These are phyloP conservation scores for Amphiura filiformis DNA, from an alignment of 35 echinoderm and acorn worm genomes.

Conservation along the genomic window DNA sequence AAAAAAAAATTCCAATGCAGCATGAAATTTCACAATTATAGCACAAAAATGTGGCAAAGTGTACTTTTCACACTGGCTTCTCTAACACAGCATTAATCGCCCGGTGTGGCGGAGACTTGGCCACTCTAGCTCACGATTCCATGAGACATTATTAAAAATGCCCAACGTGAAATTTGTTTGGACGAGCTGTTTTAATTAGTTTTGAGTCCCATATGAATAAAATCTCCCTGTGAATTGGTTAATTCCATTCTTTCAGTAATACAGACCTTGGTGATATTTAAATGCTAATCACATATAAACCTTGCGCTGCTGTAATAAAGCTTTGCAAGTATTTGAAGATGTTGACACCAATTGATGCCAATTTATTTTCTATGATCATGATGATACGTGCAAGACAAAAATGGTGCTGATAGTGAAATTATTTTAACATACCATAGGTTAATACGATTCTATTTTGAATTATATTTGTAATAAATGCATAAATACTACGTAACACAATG, in stretches of 20 bases:
- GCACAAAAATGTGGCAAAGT: not conserved
- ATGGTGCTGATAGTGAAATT: not conserved
- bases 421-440: too few relatives aligned
- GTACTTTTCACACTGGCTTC: not conserved
- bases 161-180: not conserved
- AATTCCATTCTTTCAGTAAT: slow-evolving; percentile 4
- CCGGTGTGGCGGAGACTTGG: too few relatives aligned
- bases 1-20: too few relatives aligned
- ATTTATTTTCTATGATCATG: not conserved
- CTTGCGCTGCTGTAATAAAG: not conserved
- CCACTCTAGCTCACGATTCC: not conserved
- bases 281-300: not conserved
- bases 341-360: not conserved
- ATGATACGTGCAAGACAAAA: not conserved
- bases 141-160: not conserved
- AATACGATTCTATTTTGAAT: too few relatives aligned
- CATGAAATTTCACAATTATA: too few relatives aligned
- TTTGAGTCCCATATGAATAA: slow-evolving; percentile 11
- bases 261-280: not conserved
- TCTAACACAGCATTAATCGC: too few relatives aligned
- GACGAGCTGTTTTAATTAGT: slow-evolving; percentile 1
- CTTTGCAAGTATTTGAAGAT: not conserved
- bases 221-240: not conserved
- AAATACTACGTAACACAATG: too few relatives aligned
- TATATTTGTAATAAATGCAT: too few relatives aligned